Base-by-base conservation (phyloP, 1,140 invertebrate genomes). In the Alviniconcha marisindica region DNA sequence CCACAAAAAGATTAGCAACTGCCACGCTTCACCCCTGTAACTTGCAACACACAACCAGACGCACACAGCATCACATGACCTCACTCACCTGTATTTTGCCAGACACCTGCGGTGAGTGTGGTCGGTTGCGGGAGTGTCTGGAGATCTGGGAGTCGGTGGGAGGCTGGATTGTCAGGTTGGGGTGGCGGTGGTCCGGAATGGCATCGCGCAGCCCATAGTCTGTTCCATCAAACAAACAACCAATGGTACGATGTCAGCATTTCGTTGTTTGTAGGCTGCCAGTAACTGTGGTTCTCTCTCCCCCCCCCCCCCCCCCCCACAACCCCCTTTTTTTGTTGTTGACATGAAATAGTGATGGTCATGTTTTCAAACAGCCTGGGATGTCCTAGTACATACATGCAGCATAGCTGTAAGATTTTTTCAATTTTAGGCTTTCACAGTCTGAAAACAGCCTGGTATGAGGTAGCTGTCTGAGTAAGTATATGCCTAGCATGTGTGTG, bases 11-110 rank as follows among this genome's bases (percentile, higher is more conserved):
- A n/a, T n/a, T n/a, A n/a, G n/a, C n/a, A n/a, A n/a, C n/a, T n/a
- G n/a, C n/a, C n/a, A n/a, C n/a, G n/a, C n/a, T n/a, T n/a, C n/a
- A n/a, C n/a, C n/a, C n/a, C n/a, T n/a, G n/a, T n/a, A n/a, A n/a
- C n/a, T n/a, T n/a, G n/a, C n/a, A n/a, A n/a, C n/a, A n/a, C n/a
- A n/a, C n/a, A n/a, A n/a, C n/a, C n/a, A n/a, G n/a, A n/a, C n/a
- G n/a, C n/a, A n/a, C n/a, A n/a, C n/a, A n/a, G n/a, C n/a, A n/a
- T n/a, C n/a, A n/a, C n/a, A n/a, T n/a, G n/a, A n/a, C n/a, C n/a
- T n/a, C n/a, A 10, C 84, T 78, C 86, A 93, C 92, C 91, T 93
- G 90, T 77, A 93, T 88, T 85, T 90, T 90, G 36, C 91, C 92
- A 48, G 88, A 86, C 21, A 91, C 88, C 56, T 88, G 89, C 28